A percentile compares a stretch with the other conserved stretches of the same genome.
phyloP scores from a whole-genome alignment of 2,113 vertebrate species.

The Hiodon alosoides region DNA sequence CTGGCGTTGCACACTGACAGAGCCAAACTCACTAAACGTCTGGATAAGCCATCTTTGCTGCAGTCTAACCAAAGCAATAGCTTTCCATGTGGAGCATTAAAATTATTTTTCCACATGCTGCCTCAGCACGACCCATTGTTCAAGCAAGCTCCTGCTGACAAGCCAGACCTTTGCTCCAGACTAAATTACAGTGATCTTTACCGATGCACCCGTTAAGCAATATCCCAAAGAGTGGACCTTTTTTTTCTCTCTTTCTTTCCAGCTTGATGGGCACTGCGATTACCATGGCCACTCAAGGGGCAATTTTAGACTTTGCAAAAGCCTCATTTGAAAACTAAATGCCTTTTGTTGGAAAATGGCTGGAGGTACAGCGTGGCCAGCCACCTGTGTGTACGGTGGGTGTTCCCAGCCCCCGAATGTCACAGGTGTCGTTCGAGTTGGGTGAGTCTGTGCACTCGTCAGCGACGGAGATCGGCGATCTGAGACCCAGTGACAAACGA shows the following conservation, averaged over 20 bases:
- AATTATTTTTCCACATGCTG: constrained; percentile 99
- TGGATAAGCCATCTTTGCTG: constrained; percentile 87
- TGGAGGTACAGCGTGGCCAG: constrained; percentile 40
- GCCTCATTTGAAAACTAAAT: constrained; percentile 60
- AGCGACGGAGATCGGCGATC: not conserved
- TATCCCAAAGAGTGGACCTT: constrained; percentile 73
- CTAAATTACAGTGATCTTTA: constrained; percentile 87
- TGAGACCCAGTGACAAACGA: constrained; percentile 77
- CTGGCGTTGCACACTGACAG: constrained; percentile 66
- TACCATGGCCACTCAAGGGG: constrained; percentile 74
- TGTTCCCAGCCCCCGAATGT: constrained; percentile 76
- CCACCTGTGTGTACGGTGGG: constrained; percentile 73
- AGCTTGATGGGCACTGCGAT: constrained; percentile 77
- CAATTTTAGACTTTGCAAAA: constrained; percentile 75
- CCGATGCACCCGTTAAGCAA: constrained; percentile 80
- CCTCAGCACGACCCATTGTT: constrained; percentile 99
- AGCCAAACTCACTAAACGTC: constrained; percentile 91
- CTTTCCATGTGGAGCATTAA: constrained; percentile 99
- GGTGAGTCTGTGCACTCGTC: constrained; percentile 19
- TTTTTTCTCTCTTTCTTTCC: constrained; percentile 60
- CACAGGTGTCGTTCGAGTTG: constrained; percentile 84
- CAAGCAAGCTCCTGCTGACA: constrained; percentile 96
- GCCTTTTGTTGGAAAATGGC: constrained; percentile 69
- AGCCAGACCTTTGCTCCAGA: constrained; percentile 75
- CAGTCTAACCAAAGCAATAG: constrained; percentile 99